Evolutionary conservation across 2,113 vertebrate species (phyloP), one percentile per base, ranked within the genome.

Genomic region (Hippocampus abdominalis): DNA sequence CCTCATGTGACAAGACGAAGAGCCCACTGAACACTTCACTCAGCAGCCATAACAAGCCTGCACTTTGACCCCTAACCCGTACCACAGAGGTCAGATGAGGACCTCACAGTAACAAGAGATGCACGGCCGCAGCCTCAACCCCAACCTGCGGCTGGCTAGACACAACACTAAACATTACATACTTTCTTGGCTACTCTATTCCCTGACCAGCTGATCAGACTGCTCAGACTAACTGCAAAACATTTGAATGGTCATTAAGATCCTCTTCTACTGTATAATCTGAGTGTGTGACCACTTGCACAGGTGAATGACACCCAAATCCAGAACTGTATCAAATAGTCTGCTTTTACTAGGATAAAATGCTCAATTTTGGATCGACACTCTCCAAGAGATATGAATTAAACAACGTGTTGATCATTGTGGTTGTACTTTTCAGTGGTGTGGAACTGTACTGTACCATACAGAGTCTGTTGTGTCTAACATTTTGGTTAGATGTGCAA

Each of bases 41-140:
- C 72, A 61, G 81, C 84, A 89, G 89, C 79, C 90, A 91, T 74
- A 91, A 91, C 82, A 91, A 80, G 76, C 66, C 51, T 32, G 13
- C 75, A 81, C 84, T 81, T 71, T 86, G 73, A 82, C 84, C 83
- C 68, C 56, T 81, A 70, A 81, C 84, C 81, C 70, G 64, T 21
- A 42, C 56, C 64, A 61, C 70, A 25, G 68, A 76, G 86, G 87
- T 85, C 81, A 84, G 64, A 74, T 69, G 36, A 66, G 74, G 78
- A 89, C 79, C 81, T 74, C 74, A 66, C 77, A 61, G 90, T 85
- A 91, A 91, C 85, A 70, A 77, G 90, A 90, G 88, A 86, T 71
- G 79, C 40, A 48, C 71, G 78, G 73, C 77, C 80, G 82, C 68
- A 61, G 77, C 79, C 76, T 83, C 76, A 70, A 82, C 78, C 66